Percentiles rank a stretch among this genome's conserved stretches.
Conservation (phyloP, 2,113 vertebrate species). For the Beaufortia kweichowensis region DNA sequence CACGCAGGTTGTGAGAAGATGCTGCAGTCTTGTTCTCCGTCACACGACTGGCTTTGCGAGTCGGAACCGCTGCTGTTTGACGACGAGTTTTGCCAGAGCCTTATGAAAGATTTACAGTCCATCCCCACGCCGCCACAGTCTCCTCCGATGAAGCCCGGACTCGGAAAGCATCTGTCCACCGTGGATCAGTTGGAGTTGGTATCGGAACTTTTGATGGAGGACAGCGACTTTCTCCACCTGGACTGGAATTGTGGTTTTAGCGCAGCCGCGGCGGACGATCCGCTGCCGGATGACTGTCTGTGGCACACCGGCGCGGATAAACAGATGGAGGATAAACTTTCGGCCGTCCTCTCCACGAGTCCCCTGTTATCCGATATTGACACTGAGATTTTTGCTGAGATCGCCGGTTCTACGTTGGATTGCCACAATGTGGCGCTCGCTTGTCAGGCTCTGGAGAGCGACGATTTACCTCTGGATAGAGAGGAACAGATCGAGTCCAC, state of each 20-base stretch:
- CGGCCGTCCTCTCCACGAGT: slow-evolving; percentile 70
- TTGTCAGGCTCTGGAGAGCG: slow-evolving; percentile 59
- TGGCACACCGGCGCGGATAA: slow-evolving; percentile 65
- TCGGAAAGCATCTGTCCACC: slow-evolving; percentile 67
- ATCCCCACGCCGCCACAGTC: slow-evolving; percentile 74
- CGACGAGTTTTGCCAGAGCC: slow-evolving; percentile 72
- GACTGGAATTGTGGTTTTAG: slow-evolving; percentile 69
- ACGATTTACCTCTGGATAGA: slow-evolving; percentile 54
- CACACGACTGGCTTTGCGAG: slow-evolving; percentile 71
- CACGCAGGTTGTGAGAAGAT: slow-evolving; percentile 65
- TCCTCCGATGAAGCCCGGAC: slow-evolving; percentile 66
- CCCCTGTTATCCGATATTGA: slow-evolving; percentile 76
- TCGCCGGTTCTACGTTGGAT: slow-evolving; percentile 72
- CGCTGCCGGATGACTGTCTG: slow-evolving; percentile 63
- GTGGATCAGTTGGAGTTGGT: slow-evolving; percentile 78
- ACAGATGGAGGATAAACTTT: slow-evolving; percentile 66
- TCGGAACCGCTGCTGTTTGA: slow-evolving; percentile 77
- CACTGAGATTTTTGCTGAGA: slow-evolving; percentile 75
- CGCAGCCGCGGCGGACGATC: slow-evolving; percentile 19
- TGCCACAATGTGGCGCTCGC: slow-evolving; percentile 59
- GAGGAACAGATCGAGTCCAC: slow-evolving; percentile 67
- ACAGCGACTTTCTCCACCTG: slow-evolving; percentile 69
- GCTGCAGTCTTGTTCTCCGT: slow-evolving; percentile 72
- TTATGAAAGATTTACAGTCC: slow-evolving; percentile 75
- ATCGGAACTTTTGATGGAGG: slow-evolving; percentile 76